Evolutionary conservation across 2,113 vertebrate species (phyloP).

Genomic region (Baryphthengus martii): DNA sequence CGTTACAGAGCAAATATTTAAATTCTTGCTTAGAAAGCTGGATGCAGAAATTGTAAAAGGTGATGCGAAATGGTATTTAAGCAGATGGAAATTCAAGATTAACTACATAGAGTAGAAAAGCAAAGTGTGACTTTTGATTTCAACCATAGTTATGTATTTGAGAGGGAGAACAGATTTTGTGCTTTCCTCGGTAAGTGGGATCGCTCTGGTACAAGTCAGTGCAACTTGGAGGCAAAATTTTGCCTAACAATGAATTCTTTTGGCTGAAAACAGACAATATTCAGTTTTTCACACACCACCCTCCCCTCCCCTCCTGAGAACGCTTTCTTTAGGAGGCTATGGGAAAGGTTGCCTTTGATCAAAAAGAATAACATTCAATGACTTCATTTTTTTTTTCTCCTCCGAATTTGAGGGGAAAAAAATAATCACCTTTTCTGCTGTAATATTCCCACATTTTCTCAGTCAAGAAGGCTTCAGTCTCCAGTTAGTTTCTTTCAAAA

Average conservation of each 20-base stretch:
- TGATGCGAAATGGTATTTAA: background rate
- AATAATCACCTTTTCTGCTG: background rate
- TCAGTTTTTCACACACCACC: background rate
- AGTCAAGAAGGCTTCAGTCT: background rate
- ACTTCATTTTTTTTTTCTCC: background rate
- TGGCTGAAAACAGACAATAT: background rate
- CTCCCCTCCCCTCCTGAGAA: fast-evolving
- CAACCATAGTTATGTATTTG: fast-evolving
- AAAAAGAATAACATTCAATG: background rate
- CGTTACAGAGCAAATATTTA: background rate
- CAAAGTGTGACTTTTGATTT: background rate
- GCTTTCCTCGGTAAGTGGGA: background rate
- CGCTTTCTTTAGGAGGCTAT: background rate
- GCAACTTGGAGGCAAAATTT: background rate
- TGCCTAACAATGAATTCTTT: background rate
- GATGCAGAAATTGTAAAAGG: background rate
- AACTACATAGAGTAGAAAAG: background rate
- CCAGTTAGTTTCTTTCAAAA: background rate
- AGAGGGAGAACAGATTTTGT: background rate
- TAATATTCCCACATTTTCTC: background rate
- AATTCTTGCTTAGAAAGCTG: background rate
- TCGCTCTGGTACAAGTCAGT: background rate
- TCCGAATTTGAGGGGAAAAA: background rate
- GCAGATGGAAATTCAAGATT: background rate
- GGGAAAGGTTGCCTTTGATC: background rate